Evolutionary conservation across 1,140 invertebrate species (phyloP), one percentile per base, ranked within the genome.

Genomic region (Heliconius himera): DNA sequence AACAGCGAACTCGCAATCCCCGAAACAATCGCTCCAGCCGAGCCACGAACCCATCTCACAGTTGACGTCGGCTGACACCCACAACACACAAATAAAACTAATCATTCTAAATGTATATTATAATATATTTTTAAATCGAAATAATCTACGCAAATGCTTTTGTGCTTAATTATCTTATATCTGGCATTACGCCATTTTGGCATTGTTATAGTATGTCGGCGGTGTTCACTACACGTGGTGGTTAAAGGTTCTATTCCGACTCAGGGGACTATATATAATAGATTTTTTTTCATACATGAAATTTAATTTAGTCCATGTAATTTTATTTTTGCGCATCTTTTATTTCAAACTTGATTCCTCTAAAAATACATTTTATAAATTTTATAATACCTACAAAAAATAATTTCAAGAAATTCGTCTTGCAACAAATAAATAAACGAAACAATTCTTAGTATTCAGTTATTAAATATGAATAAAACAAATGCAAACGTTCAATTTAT

Each of bases 11-110:
- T 90, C 85, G 75, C 92, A 94, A 71, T 91, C 87, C 0, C 92
- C 92, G 73, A 92, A 87, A 79, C 92, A 94, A 16, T 91, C 86
- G 82, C 88, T 88, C 92, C 92, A 94, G 8, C 92, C 92, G 56
- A 93, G 84, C 91, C 91, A 94, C 13, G 91, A 86, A 33, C 90
- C 89, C 80, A 84, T 87, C 82, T 88, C 88, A 85, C 92, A 94
- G 77, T 86, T 87, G 74, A 83, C 79, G 74, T 86, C 84, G 83
- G 70, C 77, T 72, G 16, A 72, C 78, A 81, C 80, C 84, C 76
- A 66, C 72, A 41, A 81, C 70, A 73, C 70, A 73, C 76, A 56
- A 33, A 77, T 77, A 74, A 66, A 76, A 33, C n/a, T 54, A 76
- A 66, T 66, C 26, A 29, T 66, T 66, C 22, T 4, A 66, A 29